A percentile compares a stretch with the other conserved stretches of the same genome.
phyloP scores from a whole-genome alignment of 2,113 vertebrate genomes.

The Saimiri boliviensis region DNA sequence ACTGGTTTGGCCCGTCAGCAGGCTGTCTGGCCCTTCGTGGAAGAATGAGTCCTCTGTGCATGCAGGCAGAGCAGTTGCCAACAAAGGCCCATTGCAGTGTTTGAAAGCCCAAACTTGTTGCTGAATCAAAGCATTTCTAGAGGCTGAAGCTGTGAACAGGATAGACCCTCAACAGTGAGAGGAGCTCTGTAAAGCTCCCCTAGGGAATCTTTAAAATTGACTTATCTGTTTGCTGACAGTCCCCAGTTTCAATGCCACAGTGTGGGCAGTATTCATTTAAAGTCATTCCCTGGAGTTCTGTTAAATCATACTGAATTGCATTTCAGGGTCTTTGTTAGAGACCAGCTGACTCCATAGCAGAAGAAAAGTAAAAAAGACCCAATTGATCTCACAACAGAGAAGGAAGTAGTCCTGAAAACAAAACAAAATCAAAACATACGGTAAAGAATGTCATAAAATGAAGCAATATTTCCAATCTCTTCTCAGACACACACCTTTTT shows the following conservation, averaged over 20 bases:
- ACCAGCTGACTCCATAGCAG: not conserved
- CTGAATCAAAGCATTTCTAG: conserved; percentile 72
- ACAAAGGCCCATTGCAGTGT: conserved; percentile 69
- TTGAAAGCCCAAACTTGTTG: conserved; percentile 56
- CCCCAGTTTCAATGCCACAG: conserved; percentile 21
- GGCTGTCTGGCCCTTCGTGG: conserved; percentile 42
- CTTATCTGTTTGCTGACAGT: conserved; percentile 50
- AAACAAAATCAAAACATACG: not conserved
- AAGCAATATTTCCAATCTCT: conserved; percentile 34
- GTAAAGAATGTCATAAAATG: conserved; percentile 28
- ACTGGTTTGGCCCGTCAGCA: conserved; percentile 60
- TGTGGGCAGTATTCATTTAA: not conserved
- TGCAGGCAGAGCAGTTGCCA: conserved; percentile 43
- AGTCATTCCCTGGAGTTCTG: not conserved
- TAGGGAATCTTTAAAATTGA: conserved; percentile 42
- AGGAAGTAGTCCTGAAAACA: not conserved
- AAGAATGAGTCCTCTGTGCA: conserved; percentile 76
- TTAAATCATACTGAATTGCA: not conserved
- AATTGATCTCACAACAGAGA: not conserved
- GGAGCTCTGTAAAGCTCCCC: conserved; percentile 39
- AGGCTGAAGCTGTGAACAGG: conserved; percentile 68
- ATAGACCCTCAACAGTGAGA: conserved; percentile 47
- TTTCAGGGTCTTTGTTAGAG: conserved; percentile 5
- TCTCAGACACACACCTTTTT: not conserved
- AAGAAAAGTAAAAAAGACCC: not conserved